phyloP scores from a whole-genome alignment of 2,888 invertebrate species.

The Stramonita haemastoma region DNA sequence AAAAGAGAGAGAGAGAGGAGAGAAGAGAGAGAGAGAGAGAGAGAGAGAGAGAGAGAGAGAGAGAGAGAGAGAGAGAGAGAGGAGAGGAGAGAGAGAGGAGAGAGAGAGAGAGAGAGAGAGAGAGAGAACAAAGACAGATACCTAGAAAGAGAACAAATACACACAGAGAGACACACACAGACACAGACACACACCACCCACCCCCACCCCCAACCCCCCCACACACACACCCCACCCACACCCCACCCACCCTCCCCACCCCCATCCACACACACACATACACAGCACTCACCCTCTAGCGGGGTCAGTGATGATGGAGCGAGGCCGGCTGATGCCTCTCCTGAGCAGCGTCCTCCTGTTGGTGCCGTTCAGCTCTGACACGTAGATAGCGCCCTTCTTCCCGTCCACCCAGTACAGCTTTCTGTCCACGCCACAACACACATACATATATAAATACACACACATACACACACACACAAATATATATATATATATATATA shows the following conservation, averaged over 20 bases:
- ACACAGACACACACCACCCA: neutral
- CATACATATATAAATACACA: too few species aligned
- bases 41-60: too few species aligned
- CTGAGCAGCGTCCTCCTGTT: conserved; percentile 60
- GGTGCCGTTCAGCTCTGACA: conserved; percentile 74
- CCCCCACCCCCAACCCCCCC: neutral
- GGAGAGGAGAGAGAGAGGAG: too few species aligned
- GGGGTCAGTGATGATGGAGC: conserved; percentile 96
- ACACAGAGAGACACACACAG: neutral
- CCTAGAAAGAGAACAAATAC: neutral
- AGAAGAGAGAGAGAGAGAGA: too few species aligned
- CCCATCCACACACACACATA: too few species aligned
- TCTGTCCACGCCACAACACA: conserved; percentile 51
- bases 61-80: too few species aligned
- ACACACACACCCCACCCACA: neutral
- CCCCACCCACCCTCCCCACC: too few species aligned
- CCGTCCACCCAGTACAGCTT: conserved; percentile 75
- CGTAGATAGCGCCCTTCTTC: conserved; percentile 62
- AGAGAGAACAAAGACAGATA: neutral
- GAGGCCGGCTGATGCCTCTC: conserved; percentile 85
- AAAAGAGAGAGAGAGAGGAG: too few species aligned
- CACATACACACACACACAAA: too few species aligned
- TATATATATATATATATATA: neutral
- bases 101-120: too few species aligned
- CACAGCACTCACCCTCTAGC: conserved; percentile 81